Base-by-base conservation (phyloP, 2,888 invertebrate genomes). In the Ametastegia equiseti region DNA sequence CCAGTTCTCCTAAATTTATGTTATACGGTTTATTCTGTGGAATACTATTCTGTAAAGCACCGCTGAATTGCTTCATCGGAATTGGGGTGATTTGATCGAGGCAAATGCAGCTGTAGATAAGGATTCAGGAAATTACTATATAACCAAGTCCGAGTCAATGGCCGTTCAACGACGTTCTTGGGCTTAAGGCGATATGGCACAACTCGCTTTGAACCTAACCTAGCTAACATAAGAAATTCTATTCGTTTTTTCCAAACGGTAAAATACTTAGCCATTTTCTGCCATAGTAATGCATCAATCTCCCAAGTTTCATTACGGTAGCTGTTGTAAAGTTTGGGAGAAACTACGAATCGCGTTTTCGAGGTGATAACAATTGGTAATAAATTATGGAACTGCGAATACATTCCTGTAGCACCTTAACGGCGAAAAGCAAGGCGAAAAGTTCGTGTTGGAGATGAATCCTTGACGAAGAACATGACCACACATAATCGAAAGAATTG, bases 401-500 rank as follows among this genome's bases (percentile, higher is more conserved):
- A n/a, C n/a, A n/a, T n/a, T n/a, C n/a, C n/a, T n/a, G n/a, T n/a
- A n/a, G n/a, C n/a, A n/a, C n/a, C n/a, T n/a, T n/a, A n/a, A n/a
- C n/a, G n/a, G n/a, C n/a, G n/a, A n/a, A n/a, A n/a, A n/a, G n/a
- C 0, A n/a, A 19, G 39, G 36, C 54, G 33, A 50, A 75, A 36
- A n/a, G 6, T 19, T 36, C 11, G 9, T 33, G 33, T 30, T 54
- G 11, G 54, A n/a, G n/a, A 36, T 54, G 19, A 75, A 19, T 75
- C 33, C 11, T 33, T 9, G 75, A 11, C 33, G 75, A 36, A 36
- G 15, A 54, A 75, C 54, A n/a, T n/a, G n/a, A n/a, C n/a, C n/a
- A n/a, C n/a, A n/a, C n/a, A 45, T 75, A 75, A 75, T 75, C 75
- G 7, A 7, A 36, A 7, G 19, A 75, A 75, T 75, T 19, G 54